These are phyloP conservation scores for Ataeniobius toweri DNA, from an alignment of 2,797 vertebrate genomes.

Conservation along the genomic window DNA sequence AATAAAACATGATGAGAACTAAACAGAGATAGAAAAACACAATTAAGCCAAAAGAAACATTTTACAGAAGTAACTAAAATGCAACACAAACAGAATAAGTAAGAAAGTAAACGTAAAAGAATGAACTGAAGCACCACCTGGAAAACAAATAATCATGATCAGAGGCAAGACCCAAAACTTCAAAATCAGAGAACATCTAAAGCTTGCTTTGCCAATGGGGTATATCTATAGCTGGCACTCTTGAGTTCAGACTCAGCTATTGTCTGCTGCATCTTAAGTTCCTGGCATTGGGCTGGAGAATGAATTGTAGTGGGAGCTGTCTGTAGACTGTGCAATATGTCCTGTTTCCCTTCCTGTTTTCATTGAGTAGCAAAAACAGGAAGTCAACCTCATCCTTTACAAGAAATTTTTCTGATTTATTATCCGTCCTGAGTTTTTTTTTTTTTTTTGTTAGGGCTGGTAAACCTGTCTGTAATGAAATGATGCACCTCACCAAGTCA, in stretches of 20 bases:
- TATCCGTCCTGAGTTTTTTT: conserved; percentile 7
- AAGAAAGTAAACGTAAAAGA: too few species aligned
- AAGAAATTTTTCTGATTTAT: conserved; percentile 11
- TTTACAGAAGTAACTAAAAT: too few species aligned
- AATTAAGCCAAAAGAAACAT: too few species aligned
- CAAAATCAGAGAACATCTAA: too few species aligned
- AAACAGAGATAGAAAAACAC: too few species aligned
- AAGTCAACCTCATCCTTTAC: conserved; percentile 4
- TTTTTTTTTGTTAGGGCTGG: neutral
- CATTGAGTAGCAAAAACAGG: conserved; percentile 21
- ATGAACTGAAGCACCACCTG: too few species aligned
- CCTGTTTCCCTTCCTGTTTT: conserved; percentile 34
- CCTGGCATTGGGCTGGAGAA: conserved; percentile 40
- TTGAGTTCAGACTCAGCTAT: neutral
- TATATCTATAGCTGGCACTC: neutral
- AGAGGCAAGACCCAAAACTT: too few species aligned
- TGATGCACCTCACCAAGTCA: neutral
- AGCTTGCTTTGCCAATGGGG: conserved; percentile 38
- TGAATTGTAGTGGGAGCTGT: conserved; percentile 41
- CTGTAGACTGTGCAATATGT: conserved; percentile 23
- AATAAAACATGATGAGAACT: too few species aligned
- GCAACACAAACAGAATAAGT: too few species aligned
- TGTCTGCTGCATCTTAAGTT: conserved; percentile 45
- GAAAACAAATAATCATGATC: too few species aligned
- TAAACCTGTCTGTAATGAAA: neutral